These are phyloP conservation scores for Aethes cnicana DNA, from an alignment of 2,888 invertebrate species.

Conservation along the genomic window DNA sequence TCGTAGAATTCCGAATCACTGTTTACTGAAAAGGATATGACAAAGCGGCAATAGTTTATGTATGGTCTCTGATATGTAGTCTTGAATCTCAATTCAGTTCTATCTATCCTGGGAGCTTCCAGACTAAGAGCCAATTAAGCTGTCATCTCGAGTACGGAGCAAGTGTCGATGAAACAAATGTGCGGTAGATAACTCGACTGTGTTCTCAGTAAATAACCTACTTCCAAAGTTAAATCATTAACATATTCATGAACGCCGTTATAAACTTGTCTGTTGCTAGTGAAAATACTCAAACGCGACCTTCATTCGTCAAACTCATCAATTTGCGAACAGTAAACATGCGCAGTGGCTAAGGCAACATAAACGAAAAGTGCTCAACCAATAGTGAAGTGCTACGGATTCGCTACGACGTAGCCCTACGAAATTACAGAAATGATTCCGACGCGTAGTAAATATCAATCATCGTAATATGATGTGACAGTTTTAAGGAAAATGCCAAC, in stretches of 20 bases:
- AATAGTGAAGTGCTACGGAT: neutral
- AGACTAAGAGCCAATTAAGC: too few relatives aligned
- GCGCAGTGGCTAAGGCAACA: too few relatives aligned
- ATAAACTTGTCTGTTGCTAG: neutral
- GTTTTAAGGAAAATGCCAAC: slow-evolving; percentile 10
- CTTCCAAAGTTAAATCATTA: slow-evolving; percentile 9
- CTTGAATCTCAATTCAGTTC: too few relatives aligned
- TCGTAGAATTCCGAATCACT: too few relatives aligned
- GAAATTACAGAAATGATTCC: neutral
- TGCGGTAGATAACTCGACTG: neutral
- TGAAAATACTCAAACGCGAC: neutral
- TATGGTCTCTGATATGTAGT: too few relatives aligned
- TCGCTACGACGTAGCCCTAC: neutral
- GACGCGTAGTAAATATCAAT: slow-evolving; percentile 2
- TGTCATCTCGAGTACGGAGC: too few relatives aligned
- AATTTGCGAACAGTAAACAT: too few relatives aligned
- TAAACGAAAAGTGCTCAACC: too few relatives aligned
- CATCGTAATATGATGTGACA: slow-evolving; percentile 11
- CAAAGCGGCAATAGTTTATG: too few relatives aligned
- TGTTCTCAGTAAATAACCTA: slow-evolving; percentile 11
- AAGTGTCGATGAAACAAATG: neutral
- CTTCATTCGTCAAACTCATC: too few relatives aligned
- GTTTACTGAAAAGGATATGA: too few relatives aligned
- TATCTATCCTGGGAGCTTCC: too few relatives aligned
- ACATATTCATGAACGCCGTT: slow-evolving; percentile 19